A percentile compares a stretch with the other conserved stretches of the same genome.
Conservation (phyloP, 2,888 invertebrate genomes). For the Heteropelma amictum region DNA sequence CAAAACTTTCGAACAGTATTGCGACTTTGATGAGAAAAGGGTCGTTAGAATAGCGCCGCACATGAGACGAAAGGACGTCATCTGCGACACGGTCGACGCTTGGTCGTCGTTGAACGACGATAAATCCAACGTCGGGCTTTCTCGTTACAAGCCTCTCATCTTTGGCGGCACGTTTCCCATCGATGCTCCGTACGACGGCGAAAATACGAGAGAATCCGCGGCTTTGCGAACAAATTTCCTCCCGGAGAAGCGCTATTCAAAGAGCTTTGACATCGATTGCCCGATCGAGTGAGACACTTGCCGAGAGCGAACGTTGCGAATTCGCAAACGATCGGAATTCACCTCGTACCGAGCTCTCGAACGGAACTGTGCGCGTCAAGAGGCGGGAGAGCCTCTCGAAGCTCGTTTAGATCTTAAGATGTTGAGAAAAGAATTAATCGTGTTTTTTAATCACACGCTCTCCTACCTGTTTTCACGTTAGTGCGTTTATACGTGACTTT, state of each 20-base stretch:
- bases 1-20: constrained; percentile 71
- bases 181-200: constrained; percentile 82
- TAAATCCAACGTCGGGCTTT: constrained; percentile 51
- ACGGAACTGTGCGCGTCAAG: too few species aligned
- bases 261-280: constrained; percentile 81
- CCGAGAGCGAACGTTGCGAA: too few species aligned
- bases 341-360: too few species aligned
- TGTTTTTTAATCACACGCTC: neutral
- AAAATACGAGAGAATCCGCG: constrained; percentile 43
- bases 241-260: constrained; percentile 62
- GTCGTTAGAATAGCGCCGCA: constrained; percentile 74
- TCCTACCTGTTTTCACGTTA: neutral
- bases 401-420: too few species aligned
- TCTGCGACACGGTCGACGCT: constrained; percentile 82
- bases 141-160: constrained; percentile 83
- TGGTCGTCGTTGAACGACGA: constrained; percentile 77
- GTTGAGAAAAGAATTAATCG: too few species aligned
- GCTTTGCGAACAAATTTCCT: constrained; percentile 46
- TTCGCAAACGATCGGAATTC: neutral
- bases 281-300: constrained; percentile 72
- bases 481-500: neutral
- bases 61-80: constrained; percentile 79
- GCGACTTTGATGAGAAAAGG: constrained; percentile 74
- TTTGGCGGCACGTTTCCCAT: constrained; percentile 94
- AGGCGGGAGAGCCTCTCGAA: too few species aligned